These are phyloP conservation scores for Microtus oregoni DNA, from an alignment of 2,113 vertebrate genomes.

Conservation along the genomic window DNA sequence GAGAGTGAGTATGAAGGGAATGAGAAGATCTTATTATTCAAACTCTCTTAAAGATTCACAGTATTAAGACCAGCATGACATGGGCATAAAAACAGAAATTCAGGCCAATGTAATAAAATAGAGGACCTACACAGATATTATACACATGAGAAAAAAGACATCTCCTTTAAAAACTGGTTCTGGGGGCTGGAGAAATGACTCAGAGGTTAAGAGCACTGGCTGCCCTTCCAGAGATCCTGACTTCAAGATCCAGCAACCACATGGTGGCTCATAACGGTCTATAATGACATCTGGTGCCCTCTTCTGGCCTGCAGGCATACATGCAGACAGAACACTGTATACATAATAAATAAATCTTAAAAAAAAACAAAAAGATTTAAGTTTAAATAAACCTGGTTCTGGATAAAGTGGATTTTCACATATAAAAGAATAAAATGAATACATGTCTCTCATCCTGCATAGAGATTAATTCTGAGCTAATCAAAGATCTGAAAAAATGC, in stretches of 20 bases:
- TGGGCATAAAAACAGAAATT: neutral
- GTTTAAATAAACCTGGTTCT: no score
- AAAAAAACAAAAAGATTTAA: no score
- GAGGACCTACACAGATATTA: neutral
- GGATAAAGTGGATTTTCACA: neutral
- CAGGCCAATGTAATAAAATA: neutral
- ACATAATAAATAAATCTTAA: no score
- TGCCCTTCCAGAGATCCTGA: no score
- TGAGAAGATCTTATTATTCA: neutral
- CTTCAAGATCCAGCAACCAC: no score
- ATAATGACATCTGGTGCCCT: no score
- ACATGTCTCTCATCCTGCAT: neutral
- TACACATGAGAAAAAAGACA: neutral
- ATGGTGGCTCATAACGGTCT: no score
- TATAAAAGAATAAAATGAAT: no score
- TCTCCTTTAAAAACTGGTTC: neutral
- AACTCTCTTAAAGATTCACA: neutral
- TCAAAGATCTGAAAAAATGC: neutral
- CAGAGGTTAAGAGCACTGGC: no score
- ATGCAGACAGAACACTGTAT: no score
- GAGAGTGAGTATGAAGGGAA: neutral
- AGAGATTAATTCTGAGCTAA: neutral
- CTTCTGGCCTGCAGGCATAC: no score
- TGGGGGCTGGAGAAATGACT: no score
- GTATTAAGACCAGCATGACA: neutral